Evolutionary conservation across 2,797 vertebrate genomes (phyloP).

Genomic region (Nannoperca australis): DNA sequence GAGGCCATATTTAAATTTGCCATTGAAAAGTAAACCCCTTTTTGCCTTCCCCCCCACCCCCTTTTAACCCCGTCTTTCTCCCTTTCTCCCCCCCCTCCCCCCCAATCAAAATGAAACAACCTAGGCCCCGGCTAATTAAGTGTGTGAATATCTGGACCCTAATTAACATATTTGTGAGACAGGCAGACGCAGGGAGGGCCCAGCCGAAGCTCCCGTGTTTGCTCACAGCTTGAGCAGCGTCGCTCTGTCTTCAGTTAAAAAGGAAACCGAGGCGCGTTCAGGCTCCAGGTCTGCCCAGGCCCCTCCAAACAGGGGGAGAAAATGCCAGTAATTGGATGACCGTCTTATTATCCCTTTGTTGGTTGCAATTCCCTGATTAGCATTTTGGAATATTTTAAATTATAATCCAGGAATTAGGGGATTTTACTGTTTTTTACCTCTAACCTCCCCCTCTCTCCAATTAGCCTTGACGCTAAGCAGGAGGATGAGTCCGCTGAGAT

Average conservation of each 20-base stretch:
- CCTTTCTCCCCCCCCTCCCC: constrained; percentile 38
- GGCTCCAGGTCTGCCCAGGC: constrained; percentile 72
- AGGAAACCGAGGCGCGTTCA: constrained; percentile 44
- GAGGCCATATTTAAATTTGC: constrained; percentile 80
- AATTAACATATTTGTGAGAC: constrained; percentile 87
- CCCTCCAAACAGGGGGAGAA: constrained; percentile 65
- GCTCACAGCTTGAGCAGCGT: constrained; percentile 77
- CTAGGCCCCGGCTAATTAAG: constrained; percentile 83
- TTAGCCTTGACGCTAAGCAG: constrained; percentile 75
- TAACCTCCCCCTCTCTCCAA: constrained; percentile 68
- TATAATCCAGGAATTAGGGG: constrained; percentile 86
- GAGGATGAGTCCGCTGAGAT: constrained; percentile 56
- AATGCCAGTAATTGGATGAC: constrained; percentile 84
- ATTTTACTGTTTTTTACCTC: constrained; percentile 66
- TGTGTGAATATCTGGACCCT: constrained; percentile 84
- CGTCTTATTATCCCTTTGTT: constrained; percentile 86
- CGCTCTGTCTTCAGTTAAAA: constrained; percentile 59
- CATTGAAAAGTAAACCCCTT: constrained; percentile 72
- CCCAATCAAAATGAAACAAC: constrained; percentile 81
- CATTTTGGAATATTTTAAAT: constrained; percentile 88
- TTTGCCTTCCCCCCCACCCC: constrained; percentile 25
- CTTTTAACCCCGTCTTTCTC: constrained; percentile 15
- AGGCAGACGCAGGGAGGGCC: constrained; percentile 76
- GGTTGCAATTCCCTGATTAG: constrained; percentile 87
- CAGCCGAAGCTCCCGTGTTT: constrained; percentile 63